These are phyloP conservation scores for Morus bassanus DNA, from an alignment of 2,797 vertebrate genomes.

Conservation along the genomic window DNA sequence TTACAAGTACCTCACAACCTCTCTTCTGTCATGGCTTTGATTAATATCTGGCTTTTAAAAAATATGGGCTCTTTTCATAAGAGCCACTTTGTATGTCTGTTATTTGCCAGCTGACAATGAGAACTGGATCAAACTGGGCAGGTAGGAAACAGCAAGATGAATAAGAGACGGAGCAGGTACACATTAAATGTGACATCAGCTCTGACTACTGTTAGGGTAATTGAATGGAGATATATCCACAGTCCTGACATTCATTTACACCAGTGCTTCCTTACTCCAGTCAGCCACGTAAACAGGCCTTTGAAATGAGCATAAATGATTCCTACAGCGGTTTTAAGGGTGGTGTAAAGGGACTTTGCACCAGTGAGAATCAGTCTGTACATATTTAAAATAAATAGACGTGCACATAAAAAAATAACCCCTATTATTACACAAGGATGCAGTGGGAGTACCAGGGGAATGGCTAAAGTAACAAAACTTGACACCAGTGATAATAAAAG, in stretches of 20 bases:
- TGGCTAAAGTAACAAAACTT: constrained; percentile 42
- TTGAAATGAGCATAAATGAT: fast-evolving
- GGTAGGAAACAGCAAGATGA: neutral
- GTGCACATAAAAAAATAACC: constrained; percentile 49
- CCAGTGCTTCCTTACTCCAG: neutral
- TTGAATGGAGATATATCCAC: neutral
- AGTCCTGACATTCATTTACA: fast-evolving
- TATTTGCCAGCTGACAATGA: neutral
- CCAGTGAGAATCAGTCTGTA: neutral
- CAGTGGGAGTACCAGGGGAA: constrained; percentile 31
- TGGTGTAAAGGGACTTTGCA: neutral
- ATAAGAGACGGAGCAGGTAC: neutral
- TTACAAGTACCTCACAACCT: neutral
- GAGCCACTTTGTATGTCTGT: neutral
- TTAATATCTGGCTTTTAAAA: constrained; percentile 24
- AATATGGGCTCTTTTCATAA: neutral
- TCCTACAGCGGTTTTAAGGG: neutral
- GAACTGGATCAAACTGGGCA: neutral
- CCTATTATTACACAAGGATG: constrained; percentile 39
- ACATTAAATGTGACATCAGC: neutral
- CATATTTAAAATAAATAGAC: constrained; percentile 50
- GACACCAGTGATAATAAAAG: constrained; percentile 70
- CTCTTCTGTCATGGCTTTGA: constrained; percentile 27
- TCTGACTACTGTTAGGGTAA: neutral
- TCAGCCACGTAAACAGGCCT: neutral